These are phyloP conservation scores for Agonopterix alstromeriana DNA, from an alignment of 2,888 invertebrate species.

Conservation along the genomic window DNA sequence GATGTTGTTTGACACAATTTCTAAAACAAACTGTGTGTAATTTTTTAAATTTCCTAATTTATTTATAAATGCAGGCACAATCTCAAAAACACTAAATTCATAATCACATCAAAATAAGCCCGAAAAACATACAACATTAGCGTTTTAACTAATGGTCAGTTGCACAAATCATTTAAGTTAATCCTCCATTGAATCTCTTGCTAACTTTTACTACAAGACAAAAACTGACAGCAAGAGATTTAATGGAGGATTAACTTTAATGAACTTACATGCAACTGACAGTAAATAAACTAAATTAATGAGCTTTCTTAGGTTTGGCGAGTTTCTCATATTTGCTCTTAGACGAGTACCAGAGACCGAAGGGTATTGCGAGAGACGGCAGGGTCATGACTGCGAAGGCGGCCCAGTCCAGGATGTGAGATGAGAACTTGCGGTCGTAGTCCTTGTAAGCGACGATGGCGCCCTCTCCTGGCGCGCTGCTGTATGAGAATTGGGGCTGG, in stretches of 20 bases:
- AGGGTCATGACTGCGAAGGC: slow-evolving; percentile 98
- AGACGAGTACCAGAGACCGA: slow-evolving; percentile 95
- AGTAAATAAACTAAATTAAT: slow-evolving; percentile 37
- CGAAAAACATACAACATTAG: slow-evolving; percentile 33
- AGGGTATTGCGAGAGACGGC: slow-evolving; percentile 95
- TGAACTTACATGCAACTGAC: no score
- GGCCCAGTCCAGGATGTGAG: slow-evolving; percentile 97
- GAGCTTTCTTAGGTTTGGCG: slow-evolving; percentile 82
- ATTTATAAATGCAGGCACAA: background rate
- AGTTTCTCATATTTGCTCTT: slow-evolving; percentile 95
- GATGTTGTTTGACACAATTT: no score
- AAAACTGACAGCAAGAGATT: no score
- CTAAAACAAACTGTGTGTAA: no score
- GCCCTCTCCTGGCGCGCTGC: slow-evolving; percentile 97
- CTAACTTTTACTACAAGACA: no score
- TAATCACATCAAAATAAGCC: background rate
- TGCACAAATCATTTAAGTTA: no score
- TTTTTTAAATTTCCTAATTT: background rate
- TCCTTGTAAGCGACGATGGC: slow-evolving; percentile 94
- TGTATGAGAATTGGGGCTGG: slow-evolving; percentile 82
- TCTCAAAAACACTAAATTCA: background rate
- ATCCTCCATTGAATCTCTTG: no score
- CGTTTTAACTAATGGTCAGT: slow-evolving; percentile 34
- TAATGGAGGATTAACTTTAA: no score
- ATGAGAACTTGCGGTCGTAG: slow-evolving; percentile 97